A percentile compares a stretch with the other conserved stretches of the same genome.
Conservation (phyloP, 2,888 invertebrate genomes). For the Orthosia gothica region DNA sequence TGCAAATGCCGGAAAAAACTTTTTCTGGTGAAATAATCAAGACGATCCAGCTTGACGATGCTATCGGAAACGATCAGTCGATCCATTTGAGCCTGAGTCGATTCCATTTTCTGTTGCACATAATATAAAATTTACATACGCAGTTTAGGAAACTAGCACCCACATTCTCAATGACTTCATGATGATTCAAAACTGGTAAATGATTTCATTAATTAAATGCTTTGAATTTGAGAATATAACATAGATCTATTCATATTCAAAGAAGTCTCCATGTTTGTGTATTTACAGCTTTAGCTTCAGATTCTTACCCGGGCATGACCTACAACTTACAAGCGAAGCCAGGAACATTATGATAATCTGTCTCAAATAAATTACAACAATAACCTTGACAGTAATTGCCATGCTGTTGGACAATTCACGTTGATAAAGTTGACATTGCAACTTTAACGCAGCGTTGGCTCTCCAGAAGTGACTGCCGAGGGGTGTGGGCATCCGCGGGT, state of each 20-base stretch:
- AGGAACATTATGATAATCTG: not conserved
- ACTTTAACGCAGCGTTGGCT: slow-evolving; percentile 79
- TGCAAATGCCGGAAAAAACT: slow-evolving; percentile 78
- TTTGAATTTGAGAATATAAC: too few species aligned
- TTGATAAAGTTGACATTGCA: slow-evolving; percentile 73
- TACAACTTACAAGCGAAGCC: not conserved
- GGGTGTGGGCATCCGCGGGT: slow-evolving; percentile 77
- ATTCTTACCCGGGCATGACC: not conserved
- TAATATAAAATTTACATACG: slow-evolving; percentile 7
- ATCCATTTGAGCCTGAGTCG: slow-evolving; percentile 77
- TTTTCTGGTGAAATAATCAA: slow-evolving; percentile 81
- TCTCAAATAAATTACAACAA: not conserved
- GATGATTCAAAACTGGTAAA: too few species aligned
- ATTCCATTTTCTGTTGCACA: slow-evolving; percentile 81
- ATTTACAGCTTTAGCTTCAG: not conserved
- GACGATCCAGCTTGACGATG: slow-evolving; percentile 78
- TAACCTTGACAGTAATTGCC: slow-evolving; percentile 80
- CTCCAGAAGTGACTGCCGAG: slow-evolving; percentile 81
- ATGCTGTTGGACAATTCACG: slow-evolving; percentile 79
- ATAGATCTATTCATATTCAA: too few species aligned
- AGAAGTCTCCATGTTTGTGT: not conserved
- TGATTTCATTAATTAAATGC: too few species aligned
- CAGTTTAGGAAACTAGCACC: not conserved
- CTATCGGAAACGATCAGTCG: slow-evolving; percentile 83
- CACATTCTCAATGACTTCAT: too few species aligned